These are phyloP conservation scores for Gobiocypris rarus DNA, from an alignment of 2,113 vertebrate genomes.

Conservation along the genomic window DNA sequence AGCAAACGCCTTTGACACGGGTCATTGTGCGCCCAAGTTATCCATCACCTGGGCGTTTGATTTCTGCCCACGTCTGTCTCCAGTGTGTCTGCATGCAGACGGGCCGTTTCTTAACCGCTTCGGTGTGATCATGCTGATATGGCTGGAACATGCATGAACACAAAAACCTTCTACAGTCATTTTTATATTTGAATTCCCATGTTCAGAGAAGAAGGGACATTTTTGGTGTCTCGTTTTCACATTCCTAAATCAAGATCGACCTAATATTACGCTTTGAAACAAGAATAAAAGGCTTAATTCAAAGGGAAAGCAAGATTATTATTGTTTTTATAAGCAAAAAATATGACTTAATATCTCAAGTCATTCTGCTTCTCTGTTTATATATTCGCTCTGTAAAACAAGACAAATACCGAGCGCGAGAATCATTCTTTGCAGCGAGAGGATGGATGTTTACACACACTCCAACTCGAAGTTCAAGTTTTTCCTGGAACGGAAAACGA, in stretches of 20 bases:
- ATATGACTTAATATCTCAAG: too few relatives aligned
- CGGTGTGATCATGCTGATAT: not conserved
- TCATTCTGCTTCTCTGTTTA: too few relatives aligned
- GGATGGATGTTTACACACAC: not conserved
- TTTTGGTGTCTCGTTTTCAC: too few relatives aligned
- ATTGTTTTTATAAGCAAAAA: too few relatives aligned
- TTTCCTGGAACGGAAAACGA: not conserved
- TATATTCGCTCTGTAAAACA: too few relatives aligned
- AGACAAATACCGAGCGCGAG: too few relatives aligned
- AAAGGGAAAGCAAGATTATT: too few relatives aligned
- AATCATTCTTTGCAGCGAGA: not conserved
- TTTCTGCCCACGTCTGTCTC: conserved; percentile 74
- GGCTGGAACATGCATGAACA: not conserved
- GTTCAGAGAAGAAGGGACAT: not conserved
- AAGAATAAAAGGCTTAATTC: too few relatives aligned
- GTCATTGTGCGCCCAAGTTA: conserved; percentile 76
- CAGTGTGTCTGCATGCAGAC: conserved; percentile 67
- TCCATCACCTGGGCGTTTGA: conserved; percentile 75
- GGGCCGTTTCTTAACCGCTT: not conserved
- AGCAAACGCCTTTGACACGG: conserved; percentile 83
- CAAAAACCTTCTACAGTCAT: not conserved
- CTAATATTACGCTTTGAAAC: too few relatives aligned
- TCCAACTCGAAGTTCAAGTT: not conserved
- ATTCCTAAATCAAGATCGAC: too few relatives aligned
- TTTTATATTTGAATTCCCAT: not conserved